Evolutionary conservation across 2,113 vertebrate species (phyloP).

Genomic region (Aythya baeri): DNA sequence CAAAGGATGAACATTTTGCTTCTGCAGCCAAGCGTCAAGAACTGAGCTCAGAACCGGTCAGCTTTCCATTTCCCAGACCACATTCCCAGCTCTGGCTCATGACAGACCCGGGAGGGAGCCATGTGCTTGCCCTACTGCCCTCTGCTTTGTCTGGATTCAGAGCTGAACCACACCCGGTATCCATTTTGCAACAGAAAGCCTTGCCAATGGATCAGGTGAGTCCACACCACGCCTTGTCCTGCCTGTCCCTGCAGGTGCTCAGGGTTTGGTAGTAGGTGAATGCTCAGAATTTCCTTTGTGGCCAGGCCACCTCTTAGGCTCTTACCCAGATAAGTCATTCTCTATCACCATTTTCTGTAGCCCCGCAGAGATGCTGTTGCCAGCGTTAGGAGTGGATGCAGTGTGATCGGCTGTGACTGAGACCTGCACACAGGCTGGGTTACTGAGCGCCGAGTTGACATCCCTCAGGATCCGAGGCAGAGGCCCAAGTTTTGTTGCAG

Average conservation of each 20-base stretch:
- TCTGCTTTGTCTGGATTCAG: background rate
- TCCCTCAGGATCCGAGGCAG: conserved; percentile 94
- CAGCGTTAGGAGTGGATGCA: conserved; percentile 81
- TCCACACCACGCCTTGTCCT: background rate
- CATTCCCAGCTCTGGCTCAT: background rate
- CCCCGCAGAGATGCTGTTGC: conserved; percentile 90
- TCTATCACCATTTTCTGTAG: conserved; percentile 98
- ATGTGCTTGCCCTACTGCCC: rapidly evolving
- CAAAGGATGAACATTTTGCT: background rate
- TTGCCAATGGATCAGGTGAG: background rate
- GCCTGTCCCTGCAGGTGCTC: background rate
- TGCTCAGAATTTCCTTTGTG: background rate
- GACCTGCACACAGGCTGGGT: conserved; percentile 85
- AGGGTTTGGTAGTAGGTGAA: background rate
- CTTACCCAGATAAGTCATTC: conserved; percentile 94
- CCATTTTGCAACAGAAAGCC: background rate
- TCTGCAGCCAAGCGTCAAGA: background rate
- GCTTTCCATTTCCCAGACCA: background rate
- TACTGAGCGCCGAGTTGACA: conserved; percentile 88
- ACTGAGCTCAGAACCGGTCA: background rate
- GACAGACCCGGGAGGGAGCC: background rate
- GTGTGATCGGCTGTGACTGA: conserved; percentile 79
- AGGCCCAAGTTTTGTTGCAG: conserved; percentile 90
- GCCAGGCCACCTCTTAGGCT: background rate
- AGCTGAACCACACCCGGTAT: background rate